Base-by-base conservation (phyloP, 2,113 vertebrate genomes). In the Alligator sinensis region DNA sequence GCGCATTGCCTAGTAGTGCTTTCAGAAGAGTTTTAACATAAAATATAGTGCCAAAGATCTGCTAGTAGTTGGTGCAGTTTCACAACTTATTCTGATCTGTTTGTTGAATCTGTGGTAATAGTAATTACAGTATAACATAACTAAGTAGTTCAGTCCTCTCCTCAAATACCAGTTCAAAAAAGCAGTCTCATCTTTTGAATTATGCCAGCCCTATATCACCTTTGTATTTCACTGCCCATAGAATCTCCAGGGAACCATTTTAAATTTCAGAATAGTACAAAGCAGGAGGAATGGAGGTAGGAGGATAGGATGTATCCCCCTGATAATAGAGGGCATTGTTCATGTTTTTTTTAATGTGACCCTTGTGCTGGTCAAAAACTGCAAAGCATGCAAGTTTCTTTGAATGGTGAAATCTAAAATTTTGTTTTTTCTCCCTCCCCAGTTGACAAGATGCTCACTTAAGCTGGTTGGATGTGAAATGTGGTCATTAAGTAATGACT, bases 91-190 rank as follows among this genome's bases (percentile, higher is more conserved):
- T 94, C 86, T 82, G 80, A 90, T 22, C 16, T 82, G 19, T 57
- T 70, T 70, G 15, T 68, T 86, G 38, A 72, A 21, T 72, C 63
- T 86, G 38, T 24, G 47, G 30, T 79, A 88, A 61, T 17, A 86
- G 30, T 17, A 9, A 11, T 27, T 81, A 74, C 27, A 66, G 10
- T 58, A 22, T 59, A 10, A 87, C 19, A 76, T 15, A 63, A 47
- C 87, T 93, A 78, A 89, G 58, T 55, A 85, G 25, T 74, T 90
- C 38, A 58, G 63, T 86, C 38, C 54, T 81, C n/a, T 47, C 86
- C 25, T 6, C 13, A 94, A 84, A 79, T 30, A 54, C 27, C 24
- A 84, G 19, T 47, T 27, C 77, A n/a, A 24, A 88, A 86, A 94
- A 87, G 1, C 19, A 85, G 34, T 27, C 76, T 27, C 4, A 87